Evolutionary conservation across 2,888 invertebrate genomes (phyloP), one percentile per base, ranked within the genome.

Genomic region (Anoncus sp.): DNA sequence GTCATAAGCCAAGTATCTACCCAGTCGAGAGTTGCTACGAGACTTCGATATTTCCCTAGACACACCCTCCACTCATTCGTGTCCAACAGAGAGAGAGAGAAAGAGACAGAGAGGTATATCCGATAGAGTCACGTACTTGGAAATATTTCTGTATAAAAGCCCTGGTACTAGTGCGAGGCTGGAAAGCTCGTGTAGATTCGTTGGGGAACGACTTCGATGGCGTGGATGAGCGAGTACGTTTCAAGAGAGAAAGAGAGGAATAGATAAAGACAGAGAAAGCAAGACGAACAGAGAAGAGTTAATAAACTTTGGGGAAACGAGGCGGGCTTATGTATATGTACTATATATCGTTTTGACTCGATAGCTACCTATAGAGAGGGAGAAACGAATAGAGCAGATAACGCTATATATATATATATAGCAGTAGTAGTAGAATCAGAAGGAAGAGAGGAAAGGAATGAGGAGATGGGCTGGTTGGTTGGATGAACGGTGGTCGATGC

Each of bases 261-360:
- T 3, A 31, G n/a, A n/a, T n/a, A n/a, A n/a, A n/a, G n/a, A n/a
- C n/a, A n/a, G n/a, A n/a, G n/a, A 67, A 63, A 55, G 53, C 22
- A 55, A 18, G 62, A 43, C 55, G 47, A 53, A 72, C 65, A 63
- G 75, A 55, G 60, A 53, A 45, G 74, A 85, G 85, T 85, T 83
- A 81, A 85, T 85, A 84, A 85, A 84, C 80, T 83, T 83, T 81
- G 53, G 74, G 77, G 66, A 82, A 84, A 83, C 76, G 78, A 75
- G 77, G 75, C 53, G 77, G 67, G 71, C 69, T 60, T 69, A 57
- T 20, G 47, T 53, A 51, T 38, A 65, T 20, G 27, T 60, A 38
- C 27, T 53, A 73, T 77, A 80, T 63, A 79, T 76, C 69, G 60
- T 57, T 59, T 53, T 69, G 77, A 79, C 78, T 82, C 74, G 81